Evolutionary conservation across 2,113 vertebrate genomes (phyloP).

Genomic region (Garra rufa): DNA sequence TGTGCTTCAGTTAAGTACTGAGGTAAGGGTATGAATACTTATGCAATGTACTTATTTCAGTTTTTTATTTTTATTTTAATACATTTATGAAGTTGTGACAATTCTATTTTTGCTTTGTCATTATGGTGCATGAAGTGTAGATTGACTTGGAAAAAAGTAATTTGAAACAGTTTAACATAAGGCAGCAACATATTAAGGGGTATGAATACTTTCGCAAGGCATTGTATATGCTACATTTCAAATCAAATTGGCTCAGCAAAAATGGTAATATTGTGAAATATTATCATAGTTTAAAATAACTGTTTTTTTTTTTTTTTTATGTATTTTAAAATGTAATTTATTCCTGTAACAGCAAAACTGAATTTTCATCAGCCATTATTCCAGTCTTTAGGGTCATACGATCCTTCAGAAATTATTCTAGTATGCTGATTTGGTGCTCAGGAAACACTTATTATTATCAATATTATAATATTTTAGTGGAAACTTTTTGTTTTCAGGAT

Average conservation of each 20-base stretch:
- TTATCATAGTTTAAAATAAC: neutral
- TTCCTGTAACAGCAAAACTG: neutral
- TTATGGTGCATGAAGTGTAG: too few relatives aligned
- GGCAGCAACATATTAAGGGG: too few relatives aligned
- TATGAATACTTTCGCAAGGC: too few relatives aligned
- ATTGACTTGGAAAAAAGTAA: too few relatives aligned
- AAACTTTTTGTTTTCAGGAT: neutral
- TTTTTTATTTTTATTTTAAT: too few relatives aligned
- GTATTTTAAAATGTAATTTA: neutral
- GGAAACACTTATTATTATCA: neutral
- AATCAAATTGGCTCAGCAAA: neutral
- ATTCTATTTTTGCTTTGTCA: too few relatives aligned
- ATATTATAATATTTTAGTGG: neutral
- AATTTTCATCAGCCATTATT: neutral
- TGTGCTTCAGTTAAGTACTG: too few relatives aligned
- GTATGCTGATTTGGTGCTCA: neutral
- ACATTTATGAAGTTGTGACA: too few relatives aligned
- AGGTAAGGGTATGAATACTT: too few relatives aligned
- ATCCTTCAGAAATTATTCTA: neutral
- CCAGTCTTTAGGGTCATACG: neutral
- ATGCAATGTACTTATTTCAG: too few relatives aligned
- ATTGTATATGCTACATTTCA: too few relatives aligned
- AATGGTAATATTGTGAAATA: neutral
- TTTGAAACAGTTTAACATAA: too few relatives aligned
- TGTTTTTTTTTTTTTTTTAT: neutral